Percentiles rank a stretch among this genome's conserved stretches.
Conservation (phyloP, 2,113 vertebrate species). For the Ginglymostoma cirratum region DNA sequence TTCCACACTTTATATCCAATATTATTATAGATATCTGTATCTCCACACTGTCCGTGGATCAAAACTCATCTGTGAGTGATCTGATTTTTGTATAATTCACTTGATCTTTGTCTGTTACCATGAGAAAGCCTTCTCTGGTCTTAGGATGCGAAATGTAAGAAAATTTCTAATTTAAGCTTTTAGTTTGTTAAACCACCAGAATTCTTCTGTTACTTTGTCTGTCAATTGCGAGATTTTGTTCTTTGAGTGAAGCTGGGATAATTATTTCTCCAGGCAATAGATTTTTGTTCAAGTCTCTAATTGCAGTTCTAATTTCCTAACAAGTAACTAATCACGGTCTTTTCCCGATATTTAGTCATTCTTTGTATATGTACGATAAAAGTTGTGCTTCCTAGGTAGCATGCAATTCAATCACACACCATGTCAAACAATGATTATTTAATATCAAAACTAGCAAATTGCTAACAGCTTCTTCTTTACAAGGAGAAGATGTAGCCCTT, state of each 20-base stretch:
- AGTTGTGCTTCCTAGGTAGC: not conserved
- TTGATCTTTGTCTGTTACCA: not conserved
- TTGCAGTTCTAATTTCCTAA: not conserved
- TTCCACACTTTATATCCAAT: not conserved
- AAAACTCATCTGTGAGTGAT: not conserved
- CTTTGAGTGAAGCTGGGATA: not conserved
- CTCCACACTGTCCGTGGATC: not conserved
- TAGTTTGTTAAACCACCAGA: not conserved
- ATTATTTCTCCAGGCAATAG: not conserved
- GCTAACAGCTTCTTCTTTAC: not conserved
- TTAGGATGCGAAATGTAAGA: not conserved
- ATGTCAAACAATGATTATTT: not conserved
- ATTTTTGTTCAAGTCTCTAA: not conserved
- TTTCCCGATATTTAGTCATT: not conserved
- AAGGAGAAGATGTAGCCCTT: not conserved
- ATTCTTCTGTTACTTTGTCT: not conserved
- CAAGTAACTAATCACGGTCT: not conserved
- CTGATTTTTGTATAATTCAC: not conserved
- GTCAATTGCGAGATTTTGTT: not conserved
- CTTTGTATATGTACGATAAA: not conserved
- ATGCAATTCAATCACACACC: not conserved
- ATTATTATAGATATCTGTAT: not conserved
- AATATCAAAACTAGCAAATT: not conserved
- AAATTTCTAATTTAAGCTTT: not conserved
- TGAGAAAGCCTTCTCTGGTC: not conserved